Evolutionary conservation across 2,888 invertebrate species (phyloP).

Genomic region (Tetanocera ferruginea): DNA sequence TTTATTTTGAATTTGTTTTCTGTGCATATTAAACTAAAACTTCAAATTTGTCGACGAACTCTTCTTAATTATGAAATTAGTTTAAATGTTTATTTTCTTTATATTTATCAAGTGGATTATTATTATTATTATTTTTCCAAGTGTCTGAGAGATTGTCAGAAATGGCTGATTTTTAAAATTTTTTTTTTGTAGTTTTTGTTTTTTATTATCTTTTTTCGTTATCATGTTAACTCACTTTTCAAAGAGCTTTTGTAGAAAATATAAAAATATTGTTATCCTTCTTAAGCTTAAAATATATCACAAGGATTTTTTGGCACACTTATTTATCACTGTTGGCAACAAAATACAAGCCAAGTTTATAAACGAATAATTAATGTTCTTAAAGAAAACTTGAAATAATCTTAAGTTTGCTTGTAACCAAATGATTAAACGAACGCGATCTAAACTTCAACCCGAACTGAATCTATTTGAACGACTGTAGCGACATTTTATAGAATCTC

Average conservation of each 20-base stretch:
- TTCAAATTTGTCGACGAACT: not conserved
- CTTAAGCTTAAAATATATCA: slow-evolving; percentile 19
- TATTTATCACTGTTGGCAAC: not conserved
- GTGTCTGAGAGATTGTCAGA: too few species aligned
- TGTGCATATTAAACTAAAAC: not conserved
- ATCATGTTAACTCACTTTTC: not conserved
- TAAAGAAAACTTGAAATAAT: not conserved
- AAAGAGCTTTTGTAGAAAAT: not conserved
- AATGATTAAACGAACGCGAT: slow-evolving; percentile 7
- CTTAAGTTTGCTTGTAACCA: not conserved
- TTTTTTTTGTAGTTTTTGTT: not conserved
- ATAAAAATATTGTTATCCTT: slow-evolving; percentile 8
- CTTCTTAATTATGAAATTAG: not conserved
- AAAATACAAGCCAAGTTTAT: not conserved
- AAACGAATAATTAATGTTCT: not conserved
- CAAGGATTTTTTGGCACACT: slow-evolving; percentile 31
- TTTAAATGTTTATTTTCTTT: slow-evolving; percentile 10
- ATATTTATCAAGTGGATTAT: not conserved
- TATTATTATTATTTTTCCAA: too few species aligned
- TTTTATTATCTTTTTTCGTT: not conserved
- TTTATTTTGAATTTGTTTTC: not conserved
- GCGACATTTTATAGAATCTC: slow-evolving; percentile 31
- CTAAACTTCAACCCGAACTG: slow-evolving; percentile 29
- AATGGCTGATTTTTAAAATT: too few species aligned
- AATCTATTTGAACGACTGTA: slow-evolving; percentile 11